phyloP scores from a whole-genome alignment of 23 tunicate species.

The Clavelina lepadiformis region DNA sequence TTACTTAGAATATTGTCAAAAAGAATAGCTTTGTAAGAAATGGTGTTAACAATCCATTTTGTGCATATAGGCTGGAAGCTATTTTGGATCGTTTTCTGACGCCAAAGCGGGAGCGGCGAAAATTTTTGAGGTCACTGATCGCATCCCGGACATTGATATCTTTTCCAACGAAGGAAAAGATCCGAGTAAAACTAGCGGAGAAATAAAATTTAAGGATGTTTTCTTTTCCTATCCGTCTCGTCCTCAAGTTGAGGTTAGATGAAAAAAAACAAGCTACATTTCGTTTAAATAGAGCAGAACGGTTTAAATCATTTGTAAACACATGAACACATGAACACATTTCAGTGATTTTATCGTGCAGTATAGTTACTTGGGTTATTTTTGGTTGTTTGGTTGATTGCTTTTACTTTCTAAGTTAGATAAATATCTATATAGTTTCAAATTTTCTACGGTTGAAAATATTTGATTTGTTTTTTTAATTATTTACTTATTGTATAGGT shows the following conservation, averaged over 20 bases:
- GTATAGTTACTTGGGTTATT: too few species aligned
- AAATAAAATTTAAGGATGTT: conserved; percentile 37
- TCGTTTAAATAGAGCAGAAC: too few species aligned
- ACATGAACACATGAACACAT: too few species aligned
- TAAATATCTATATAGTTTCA: too few species aligned
- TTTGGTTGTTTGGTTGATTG: too few species aligned
- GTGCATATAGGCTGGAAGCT: conserved; percentile 32
- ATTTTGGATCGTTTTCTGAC: conserved; percentile 50
- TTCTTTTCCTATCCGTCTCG: conserved; percentile 45
- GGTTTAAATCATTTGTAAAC: too few species aligned
- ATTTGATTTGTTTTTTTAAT: too few species aligned
- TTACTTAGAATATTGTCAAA: too few species aligned
- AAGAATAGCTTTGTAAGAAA: neutral
- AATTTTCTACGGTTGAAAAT: too few species aligned
- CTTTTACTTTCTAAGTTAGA: too few species aligned
- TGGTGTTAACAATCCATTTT: neutral
- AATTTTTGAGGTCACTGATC: conserved; percentile 56
- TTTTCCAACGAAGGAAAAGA: conserved; percentile 28
- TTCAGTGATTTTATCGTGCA: too few species aligned
- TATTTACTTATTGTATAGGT: too few species aligned
- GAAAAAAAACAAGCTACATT: neutral
- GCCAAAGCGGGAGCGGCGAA: conserved; percentile 54
- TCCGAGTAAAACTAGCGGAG: conserved; percentile 11
- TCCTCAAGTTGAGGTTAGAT: conserved; percentile 25
- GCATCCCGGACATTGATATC: conserved; percentile 57